Conservation (phyloP, 2,797 vertebrate genomes). For the Myotis myotis region DNA sequence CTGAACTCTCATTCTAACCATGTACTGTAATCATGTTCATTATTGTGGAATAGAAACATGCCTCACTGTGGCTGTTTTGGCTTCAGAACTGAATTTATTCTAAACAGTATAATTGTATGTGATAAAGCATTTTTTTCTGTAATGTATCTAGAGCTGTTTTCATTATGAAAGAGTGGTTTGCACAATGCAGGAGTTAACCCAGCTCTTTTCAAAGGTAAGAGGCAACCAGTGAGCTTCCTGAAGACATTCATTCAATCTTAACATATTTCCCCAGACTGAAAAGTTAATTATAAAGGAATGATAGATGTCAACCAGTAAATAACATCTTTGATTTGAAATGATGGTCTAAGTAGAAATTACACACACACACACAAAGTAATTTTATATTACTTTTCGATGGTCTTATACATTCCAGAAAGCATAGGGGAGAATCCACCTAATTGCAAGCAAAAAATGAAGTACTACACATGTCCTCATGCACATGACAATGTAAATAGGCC, state of each 20-base stretch:
- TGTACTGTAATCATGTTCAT: neutral
- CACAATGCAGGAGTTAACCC: neutral
- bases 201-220: neutral
- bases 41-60: neutral
- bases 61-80: neutral
- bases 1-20: neutral
- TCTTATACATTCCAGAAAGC: neutral
- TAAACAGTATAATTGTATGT: neutral
- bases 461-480: neutral
- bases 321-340: neutral
- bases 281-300: conserved; percentile 5
- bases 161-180: neutral
- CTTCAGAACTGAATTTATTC: neutral
- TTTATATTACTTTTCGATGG: neutral
- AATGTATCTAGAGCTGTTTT: neutral
- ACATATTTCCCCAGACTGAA: conserved; percentile 22
- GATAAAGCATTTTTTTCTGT: neutral
- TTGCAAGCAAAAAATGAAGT: neutral
- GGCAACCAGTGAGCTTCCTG: neutral
- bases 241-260: neutral
- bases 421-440: neutral
- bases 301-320: neutral
- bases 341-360: neutral
- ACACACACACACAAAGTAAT: neutral
- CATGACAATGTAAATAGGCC: neutral